Evolutionary conservation across 2,113 vertebrate species (phyloP), one percentile per base, ranked within the genome.

Genomic region (Panthera uncia): DNA sequence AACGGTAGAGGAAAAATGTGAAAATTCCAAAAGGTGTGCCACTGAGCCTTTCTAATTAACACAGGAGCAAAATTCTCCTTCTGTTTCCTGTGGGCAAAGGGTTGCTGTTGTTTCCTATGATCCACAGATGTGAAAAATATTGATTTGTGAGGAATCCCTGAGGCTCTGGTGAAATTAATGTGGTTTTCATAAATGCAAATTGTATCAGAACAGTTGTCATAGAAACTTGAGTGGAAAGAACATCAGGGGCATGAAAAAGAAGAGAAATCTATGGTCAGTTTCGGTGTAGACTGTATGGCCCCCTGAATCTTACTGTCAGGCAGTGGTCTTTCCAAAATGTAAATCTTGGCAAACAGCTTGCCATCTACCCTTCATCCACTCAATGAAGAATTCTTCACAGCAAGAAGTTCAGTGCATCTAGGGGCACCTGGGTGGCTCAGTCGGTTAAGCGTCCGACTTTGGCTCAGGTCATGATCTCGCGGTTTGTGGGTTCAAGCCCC

Each of bases 171-270:
- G 80, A 97, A 97, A 95, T 97, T 71, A 94, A 81, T 88, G 57
- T 91, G 88, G 95, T 97, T 97, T 97, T 90, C 69, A 88, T 91
- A 98, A 93, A 94, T 91, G 95, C 41, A 93, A 92, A 84, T 88
- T 81, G 21, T 81, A 88, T 92, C 71, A 89, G 76, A 96, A 33
- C 61, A 19, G 81, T 88, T 83, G 87, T 96, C 94, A 93, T 65
- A 95, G 84, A 88, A 88, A 97, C 88, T 21, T 88, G 79, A 95
- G 57, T 89, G 57, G 85, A 63, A 94, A 94, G 84, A 97, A 55
- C 11, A 97, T 91, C 74, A 74, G 79, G 90, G 81, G 38, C 57
- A 5, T 45, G 69, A 80, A 38, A 85, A 80, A 86, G 33, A 89
- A 27, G 81, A 95, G 89, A 89, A 86, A 91, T 45, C 57, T 52